Evolutionary conservation across 2,888 invertebrate species (phyloP), one percentile per base, ranked within the genome.

Genomic region (Dione vanillae): DNA sequence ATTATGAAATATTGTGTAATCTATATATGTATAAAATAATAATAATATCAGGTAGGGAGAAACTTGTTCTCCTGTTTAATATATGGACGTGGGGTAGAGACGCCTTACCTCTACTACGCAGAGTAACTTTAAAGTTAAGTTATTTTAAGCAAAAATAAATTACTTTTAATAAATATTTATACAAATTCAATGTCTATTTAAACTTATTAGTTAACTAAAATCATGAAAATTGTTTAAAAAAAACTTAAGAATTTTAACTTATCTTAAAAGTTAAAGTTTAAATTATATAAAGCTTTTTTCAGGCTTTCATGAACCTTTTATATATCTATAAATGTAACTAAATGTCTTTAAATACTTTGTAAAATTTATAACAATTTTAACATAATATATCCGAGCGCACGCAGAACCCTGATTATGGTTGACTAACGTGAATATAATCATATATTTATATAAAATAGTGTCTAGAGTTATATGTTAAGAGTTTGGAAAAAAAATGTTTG

Each of bases 21-120:
- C 27, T 27, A 78, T 74, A 74, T 73, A 19, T 19, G 19, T 75
- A 73, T 65, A 65, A 52, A 59, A 70, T 65, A 67, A 47, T 71
- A 69, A 67, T 69, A 70, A 71, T 67, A 67, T 68, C 59, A 59
- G 43, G 58, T 52, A 69, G 37, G 54, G 43, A 65, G 10, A 64
- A 71, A 61, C 68, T 67, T 58, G 54, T 64, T 49, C 9, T 27
- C 14, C 16, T 37, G 19, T 27, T 40, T 35, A 64, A 40, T 40
- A 16, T 19, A 67, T 66, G 59, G 41, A 85, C 82, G 88, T 91
- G 92, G 92, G 92, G 92, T 91, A 83, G 92, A 91, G 90, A 80
- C 83, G 77, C 40, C 64, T 40, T 16, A 61, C n/a, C 14, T 27
- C 41, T 11, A n/a, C 35, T 9, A 51, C 16, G 14, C 8, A 40